Conservation (phyloP, 2,888 invertebrate genomes). For the Drosophila colorata region DNA sequence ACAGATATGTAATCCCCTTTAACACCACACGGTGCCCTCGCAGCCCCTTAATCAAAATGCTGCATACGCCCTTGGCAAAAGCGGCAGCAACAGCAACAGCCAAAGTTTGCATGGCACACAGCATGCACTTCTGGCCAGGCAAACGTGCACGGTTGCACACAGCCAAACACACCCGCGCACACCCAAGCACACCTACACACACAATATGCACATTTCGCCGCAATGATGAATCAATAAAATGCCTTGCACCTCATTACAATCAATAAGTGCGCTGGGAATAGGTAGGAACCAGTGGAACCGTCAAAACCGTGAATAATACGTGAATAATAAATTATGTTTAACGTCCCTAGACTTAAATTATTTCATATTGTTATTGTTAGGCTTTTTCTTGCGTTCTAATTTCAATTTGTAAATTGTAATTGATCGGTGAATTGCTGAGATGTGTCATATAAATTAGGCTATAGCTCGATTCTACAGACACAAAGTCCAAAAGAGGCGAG, state of each 20-base stretch:
- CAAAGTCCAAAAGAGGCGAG: too few species aligned
- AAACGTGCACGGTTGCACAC: constrained; percentile 9
- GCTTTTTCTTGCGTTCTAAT: too few species aligned
- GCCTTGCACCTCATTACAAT: constrained; percentile 39
- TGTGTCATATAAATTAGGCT: too few species aligned
- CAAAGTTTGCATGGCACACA: constrained; percentile 69
- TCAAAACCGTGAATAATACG: neutral
- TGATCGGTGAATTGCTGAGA: too few species aligned
- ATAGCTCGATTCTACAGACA: too few species aligned
- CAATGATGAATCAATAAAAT: constrained; percentile 47
- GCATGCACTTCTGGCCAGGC: constrained; percentile 54
- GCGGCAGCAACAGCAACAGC: constrained; percentile 29
- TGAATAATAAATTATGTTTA: neutral
- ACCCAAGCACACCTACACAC: constrained; percentile 7
- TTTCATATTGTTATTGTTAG: too few species aligned
- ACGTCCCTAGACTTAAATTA: neutral
- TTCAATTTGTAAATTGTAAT: too few species aligned
- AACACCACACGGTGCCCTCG: too few species aligned
- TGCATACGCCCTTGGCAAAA: neutral
- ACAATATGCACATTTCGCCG: constrained; percentile 19
- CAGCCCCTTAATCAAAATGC: neutral
- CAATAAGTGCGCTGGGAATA: constrained; percentile 4
- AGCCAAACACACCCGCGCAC: constrained; percentile 5
- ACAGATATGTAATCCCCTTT: too few species aligned
- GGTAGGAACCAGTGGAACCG: too few species aligned